Conservation (phyloP, 2,113 vertebrate genomes). For the Oostethus manadensis region DNA sequence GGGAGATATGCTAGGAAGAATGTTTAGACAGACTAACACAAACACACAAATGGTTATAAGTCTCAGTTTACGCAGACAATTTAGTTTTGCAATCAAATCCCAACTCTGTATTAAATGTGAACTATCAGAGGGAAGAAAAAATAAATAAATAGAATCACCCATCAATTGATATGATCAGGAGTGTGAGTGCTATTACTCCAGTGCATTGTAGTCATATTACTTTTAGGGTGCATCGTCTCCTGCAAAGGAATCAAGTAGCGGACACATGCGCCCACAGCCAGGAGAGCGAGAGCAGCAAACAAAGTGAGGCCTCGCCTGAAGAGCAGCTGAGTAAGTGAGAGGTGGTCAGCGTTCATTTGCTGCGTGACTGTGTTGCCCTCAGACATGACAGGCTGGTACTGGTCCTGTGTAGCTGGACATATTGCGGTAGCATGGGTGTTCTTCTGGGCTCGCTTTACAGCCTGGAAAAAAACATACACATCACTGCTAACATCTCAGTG, state of each 20-base stretch:
- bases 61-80: too few relatives aligned
- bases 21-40: too few relatives aligned
- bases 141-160: too few relatives aligned
- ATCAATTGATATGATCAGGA: conserved; percentile 2
- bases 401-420: neutral
- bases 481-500: neutral
- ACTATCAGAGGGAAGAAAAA: too few relatives aligned
- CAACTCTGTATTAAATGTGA: too few relatives aligned
- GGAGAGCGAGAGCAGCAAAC: conserved; percentile 46
- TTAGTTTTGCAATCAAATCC: too few relatives aligned
- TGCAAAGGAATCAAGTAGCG: conserved; percentile 58
- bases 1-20: too few relatives aligned
- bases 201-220: conserved; percentile 18
- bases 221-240: conserved; percentile 36
- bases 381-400: neutral
- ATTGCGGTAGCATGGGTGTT: conserved; percentile 7
- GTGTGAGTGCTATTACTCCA: conserved; percentile 38
- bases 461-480: conserved; percentile 36
- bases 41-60: too few relatives aligned
- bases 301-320: conserved; percentile 60
- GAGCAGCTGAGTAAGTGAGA: conserved; percentile 64
- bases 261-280: conserved; percentile 47
- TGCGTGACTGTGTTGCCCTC: neutral
- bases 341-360: conserved; percentile 8
- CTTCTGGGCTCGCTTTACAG: conserved; percentile 51